Evolutionary conservation across 1,140 invertebrate genomes (phyloP).

Genomic region (Drosophila equinoxialis): DNA sequence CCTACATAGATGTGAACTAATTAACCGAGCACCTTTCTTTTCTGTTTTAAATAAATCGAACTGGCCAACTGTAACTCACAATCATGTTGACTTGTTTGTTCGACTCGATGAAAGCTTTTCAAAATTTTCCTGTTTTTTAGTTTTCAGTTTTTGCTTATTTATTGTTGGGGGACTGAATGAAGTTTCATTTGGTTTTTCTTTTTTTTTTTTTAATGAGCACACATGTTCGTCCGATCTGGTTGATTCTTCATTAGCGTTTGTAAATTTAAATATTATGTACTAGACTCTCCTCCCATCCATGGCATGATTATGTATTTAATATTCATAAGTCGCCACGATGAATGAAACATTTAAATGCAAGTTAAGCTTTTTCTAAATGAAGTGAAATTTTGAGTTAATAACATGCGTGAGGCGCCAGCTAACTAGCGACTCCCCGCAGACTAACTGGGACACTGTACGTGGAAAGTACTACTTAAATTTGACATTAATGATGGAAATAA

Average conservation of each 20-base stretch:
- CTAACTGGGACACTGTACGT: conserved; percentile 16
- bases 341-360: conserved; percentile 63
- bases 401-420: conserved; percentile 69
- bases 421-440: conserved; percentile 43
- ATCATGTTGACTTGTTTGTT: conserved; percentile 16
- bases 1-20: conserved; percentile 45
- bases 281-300: conserved; percentile 17
- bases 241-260: conserved; percentile 47
- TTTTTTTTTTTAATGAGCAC: conserved; percentile 36
- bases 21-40: conserved; percentile 35
- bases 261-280: conserved; percentile 22
- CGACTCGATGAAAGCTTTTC: conserved; percentile 60
- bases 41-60: conserved; percentile 57
- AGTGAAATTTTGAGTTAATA: conserved; percentile 56
- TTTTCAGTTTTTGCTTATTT: conserved; percentile 62
- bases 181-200: conserved; percentile 38
- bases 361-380: conserved; percentile 29
- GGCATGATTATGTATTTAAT: conserved; percentile 41
- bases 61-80: conserved; percentile 58
- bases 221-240: conserved; percentile 9
- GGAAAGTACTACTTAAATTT: conserved; percentile 5
- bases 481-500: conserved; percentile 47
- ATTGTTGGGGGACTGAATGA: conserved; percentile 52
- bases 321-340: conserved; percentile 64
- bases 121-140: conserved; percentile 20